These are phyloP conservation scores for Clarias laeviceps DNA, from an alignment of 2,797 vertebrate genomes.

Conservation along the genomic window DNA sequence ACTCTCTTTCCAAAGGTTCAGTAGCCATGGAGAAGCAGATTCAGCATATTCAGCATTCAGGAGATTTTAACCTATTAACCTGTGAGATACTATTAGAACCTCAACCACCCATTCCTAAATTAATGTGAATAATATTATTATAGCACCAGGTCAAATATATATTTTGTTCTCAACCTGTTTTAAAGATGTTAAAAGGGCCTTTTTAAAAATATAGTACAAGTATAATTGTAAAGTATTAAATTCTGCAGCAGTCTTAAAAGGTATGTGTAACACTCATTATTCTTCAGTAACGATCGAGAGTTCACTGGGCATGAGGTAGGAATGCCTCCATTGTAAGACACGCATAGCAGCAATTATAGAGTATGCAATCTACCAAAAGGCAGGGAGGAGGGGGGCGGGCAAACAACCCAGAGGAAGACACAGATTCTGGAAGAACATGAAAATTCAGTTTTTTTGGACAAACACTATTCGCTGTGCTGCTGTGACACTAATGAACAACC, in stretches of 20 bases:
- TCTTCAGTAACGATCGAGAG: neutral
- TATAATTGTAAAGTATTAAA: neutral
- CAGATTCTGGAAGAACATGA: constrained; percentile 10
- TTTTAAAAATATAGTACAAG: neutral
- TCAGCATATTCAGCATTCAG: neutral
- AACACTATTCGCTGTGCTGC: neutral
- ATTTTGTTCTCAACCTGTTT: constrained; percentile 54
- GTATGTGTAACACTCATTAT: neutral
- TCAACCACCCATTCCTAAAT: neutral
- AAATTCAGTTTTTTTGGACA: neutral
- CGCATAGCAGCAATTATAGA: neutral
- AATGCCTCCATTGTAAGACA: neutral
- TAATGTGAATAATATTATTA: neutral
- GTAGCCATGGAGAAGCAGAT: neutral
- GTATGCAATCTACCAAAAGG: neutral
- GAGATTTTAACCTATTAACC: neutral
- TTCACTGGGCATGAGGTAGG: neutral
- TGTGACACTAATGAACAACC: neutral
- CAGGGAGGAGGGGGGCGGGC: too few relatives aligned
- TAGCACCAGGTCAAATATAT: constrained; percentile 57
- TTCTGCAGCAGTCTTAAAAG: neutral
- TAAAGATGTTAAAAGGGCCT: neutral
- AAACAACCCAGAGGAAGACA: neutral
- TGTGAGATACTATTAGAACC: neutral
- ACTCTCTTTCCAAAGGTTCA: neutral